A percentile compares a stretch with the other conserved stretches of the same genome.
Evolutionary conservation across 2,113 vertebrate genomes (phyloP).

Genomic region (Dromiciops gliroides): DNA sequence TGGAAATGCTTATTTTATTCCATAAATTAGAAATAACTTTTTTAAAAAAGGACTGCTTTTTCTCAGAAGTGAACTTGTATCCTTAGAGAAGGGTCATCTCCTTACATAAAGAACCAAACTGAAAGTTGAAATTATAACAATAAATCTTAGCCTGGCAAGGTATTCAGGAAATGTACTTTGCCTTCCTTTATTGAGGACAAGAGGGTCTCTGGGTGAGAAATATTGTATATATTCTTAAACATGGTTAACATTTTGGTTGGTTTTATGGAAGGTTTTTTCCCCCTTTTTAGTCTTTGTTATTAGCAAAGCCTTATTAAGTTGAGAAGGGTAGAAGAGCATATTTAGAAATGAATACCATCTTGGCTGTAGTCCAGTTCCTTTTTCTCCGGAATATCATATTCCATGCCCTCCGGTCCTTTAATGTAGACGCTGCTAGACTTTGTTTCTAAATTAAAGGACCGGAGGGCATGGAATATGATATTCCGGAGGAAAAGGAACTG

Average conservation of each 20-base stretch:
- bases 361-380: too few relatives aligned
- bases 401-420: too few relatives aligned
- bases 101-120: neutral
- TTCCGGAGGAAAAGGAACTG: too few relatives aligned
- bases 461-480: too few relatives aligned
- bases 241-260: neutral
- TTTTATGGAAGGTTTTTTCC: neutral
- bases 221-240: neutral
- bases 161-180: neutral
- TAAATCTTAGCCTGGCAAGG: neutral
- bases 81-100: neutral
- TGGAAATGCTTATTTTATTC: too few relatives aligned
- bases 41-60: neutral
- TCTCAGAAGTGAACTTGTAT: neutral
- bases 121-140: neutral
- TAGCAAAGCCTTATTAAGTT: neutral
- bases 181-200: neutral
- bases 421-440: too few relatives aligned
- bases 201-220: neutral
- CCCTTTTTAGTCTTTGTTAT: neutral
- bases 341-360: neutral
- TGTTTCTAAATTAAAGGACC: too few relatives aligned
- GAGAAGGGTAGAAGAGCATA: neutral
- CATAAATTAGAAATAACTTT: too few relatives aligned
- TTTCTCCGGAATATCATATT: too few relatives aligned